A percentile compares a stretch with the other conserved stretches of the same genome.
Evolutionary conservation across 2,888 invertebrate genomes (phyloP).

Genomic region (Chloroclystis v-ata): DNA sequence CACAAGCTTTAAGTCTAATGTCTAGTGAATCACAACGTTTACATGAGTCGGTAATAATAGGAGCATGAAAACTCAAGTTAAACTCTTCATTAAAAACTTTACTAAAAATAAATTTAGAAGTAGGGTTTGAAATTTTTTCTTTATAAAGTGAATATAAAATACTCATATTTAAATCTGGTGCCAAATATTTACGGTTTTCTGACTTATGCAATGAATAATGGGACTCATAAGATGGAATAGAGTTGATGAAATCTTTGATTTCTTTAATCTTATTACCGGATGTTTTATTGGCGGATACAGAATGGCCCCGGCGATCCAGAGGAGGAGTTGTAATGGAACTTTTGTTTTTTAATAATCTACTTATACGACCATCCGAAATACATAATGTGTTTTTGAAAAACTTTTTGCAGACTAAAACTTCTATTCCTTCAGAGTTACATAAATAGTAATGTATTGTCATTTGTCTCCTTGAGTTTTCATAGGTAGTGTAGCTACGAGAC

Average conservation of each 20-base stretch:
- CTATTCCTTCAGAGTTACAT: conserved; percentile 10
- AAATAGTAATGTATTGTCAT: conserved; percentile 13
- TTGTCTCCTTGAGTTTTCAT: conserved; percentile 8
- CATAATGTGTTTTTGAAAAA: conserved; percentile 8
- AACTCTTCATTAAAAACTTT: conserved; percentile 14
- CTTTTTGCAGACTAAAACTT: conserved; percentile 11
- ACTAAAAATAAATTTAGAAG: conserved; percentile 11
- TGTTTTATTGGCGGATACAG: conserved; percentile 8
- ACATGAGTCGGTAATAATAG: conserved; percentile 13
- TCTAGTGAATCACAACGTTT: conserved; percentile 9
- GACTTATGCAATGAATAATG: conserved; percentile 16
- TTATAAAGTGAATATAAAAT: conserved; percentile 14
- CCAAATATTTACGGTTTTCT: conserved; percentile 13
- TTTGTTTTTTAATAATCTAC: conserved; percentile 13
- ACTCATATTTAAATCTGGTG: too few relatives aligned
- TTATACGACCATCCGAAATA: conserved; percentile 12
- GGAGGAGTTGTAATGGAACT: conserved; percentile 10
- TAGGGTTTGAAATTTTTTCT: conserved; percentile 7
- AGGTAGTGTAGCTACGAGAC: conserved; percentile 4
- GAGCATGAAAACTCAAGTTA: conserved; percentile 13
- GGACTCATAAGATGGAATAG: conserved; percentile 13
- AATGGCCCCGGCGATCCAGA: conserved; percentile 7
- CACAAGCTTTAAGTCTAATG: conserved; percentile 10
- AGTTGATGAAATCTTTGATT: conserved; percentile 14
- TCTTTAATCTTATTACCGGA: conserved; percentile 7